Conservation (phyloP, 2,888 invertebrate genomes). For the Monopis laevigella region DNA sequence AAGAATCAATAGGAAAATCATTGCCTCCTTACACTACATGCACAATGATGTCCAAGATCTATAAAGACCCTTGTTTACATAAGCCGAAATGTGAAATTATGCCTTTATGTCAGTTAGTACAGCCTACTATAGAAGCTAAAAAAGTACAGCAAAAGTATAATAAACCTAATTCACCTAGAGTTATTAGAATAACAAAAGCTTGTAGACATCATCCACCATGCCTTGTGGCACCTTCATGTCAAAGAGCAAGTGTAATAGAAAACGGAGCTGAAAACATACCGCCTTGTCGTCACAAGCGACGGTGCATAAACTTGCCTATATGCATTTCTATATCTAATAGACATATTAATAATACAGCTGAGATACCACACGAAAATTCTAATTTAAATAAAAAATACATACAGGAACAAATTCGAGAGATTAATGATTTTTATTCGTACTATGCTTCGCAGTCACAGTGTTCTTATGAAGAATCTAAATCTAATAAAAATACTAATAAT, state of each 20-base stretch:
- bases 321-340: slow-evolving; percentile 44
- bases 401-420: too few relatives aligned
- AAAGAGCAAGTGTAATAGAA: slow-evolving; percentile 41
- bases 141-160: background rate
- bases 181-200: slow-evolving; percentile 49
- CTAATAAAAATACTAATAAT: too few relatives aligned
- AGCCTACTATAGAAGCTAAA: background rate
- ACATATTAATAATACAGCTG: background rate
- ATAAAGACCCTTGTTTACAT: slow-evolving; percentile 34
- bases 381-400: too few relatives aligned
- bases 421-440: too few relatives aligned
- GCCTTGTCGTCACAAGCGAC: slow-evolving; percentile 48
- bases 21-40: background rate
- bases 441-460: too few relatives aligned
- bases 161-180: slow-evolving; percentile 30
- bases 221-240: slow-evolving; percentile 53
- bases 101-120: slow-evolving; percentile 41
- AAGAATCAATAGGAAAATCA: slow-evolving; percentile 21
- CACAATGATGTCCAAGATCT: background rate
- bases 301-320: slow-evolving; percentile 50
- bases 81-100: slow-evolving; percentile 44
- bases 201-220: slow-evolving; percentile 56
- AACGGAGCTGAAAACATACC: slow-evolving; percentile 49
- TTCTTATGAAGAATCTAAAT: too few relatives aligned
- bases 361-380: too few relatives aligned